Conservation (phyloP, 2,797 vertebrate species). For the Bovichtus variegatus region DNA sequence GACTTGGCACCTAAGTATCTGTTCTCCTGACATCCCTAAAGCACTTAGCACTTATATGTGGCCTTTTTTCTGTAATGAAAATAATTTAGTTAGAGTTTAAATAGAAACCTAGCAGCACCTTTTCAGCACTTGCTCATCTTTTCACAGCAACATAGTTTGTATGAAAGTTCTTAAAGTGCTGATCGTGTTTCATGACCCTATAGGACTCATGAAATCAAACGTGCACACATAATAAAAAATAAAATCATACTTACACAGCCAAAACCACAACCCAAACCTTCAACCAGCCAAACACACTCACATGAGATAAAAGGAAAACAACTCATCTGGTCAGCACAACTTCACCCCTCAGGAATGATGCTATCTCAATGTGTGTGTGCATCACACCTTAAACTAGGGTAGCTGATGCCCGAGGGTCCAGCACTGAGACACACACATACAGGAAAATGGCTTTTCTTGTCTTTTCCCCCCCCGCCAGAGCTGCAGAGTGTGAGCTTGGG, state of each 20-base stretch:
- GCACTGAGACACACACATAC: conserved; percentile 36
- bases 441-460: conserved; percentile 37
- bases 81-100: background rate
- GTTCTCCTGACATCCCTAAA: too few relatives aligned
- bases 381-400: conserved; percentile 79
- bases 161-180: conserved; percentile 51
- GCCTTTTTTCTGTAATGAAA: conserved; percentile 13
- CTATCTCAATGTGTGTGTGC: conserved; percentile 57
- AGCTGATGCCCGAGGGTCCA: conserved; percentile 69
- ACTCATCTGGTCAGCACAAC: conserved; percentile 80
- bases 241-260: conserved; percentile 31
- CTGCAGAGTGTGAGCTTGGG: conserved; percentile 29
- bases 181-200: conserved; percentile 30
- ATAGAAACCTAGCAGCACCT: background rate
- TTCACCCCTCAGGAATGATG: conserved; percentile 66
- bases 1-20: too few relatives aligned
- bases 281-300: conserved; percentile 36
- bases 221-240: conserved; percentile 29
- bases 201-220: conserved; percentile 19
- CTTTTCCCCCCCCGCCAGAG: conserved; percentile 28
- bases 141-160: background rate
- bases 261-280: conserved; percentile 30
- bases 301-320: conserved; percentile 65
- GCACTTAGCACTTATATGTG: background rate
- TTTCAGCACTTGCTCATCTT: background rate